These are phyloP conservation scores for Himalopsyche tibetana DNA, from an alignment of 2,888 invertebrate species.

Conservation along the genomic window DNA sequence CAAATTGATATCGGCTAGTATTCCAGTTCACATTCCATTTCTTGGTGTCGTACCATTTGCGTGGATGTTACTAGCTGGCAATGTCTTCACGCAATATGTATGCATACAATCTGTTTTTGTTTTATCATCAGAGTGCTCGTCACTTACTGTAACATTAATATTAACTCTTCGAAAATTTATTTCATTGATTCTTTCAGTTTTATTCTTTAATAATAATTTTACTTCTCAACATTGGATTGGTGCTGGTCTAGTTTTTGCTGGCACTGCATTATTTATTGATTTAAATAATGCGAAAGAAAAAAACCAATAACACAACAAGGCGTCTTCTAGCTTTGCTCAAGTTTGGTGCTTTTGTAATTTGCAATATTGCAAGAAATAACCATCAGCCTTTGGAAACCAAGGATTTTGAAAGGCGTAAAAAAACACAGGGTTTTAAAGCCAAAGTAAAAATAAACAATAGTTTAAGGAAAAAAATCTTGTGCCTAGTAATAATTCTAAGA, in stretches of 20 bases:
- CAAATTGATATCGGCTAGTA: slow-evolving; percentile 76
- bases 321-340: no score
- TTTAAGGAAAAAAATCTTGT: no score
- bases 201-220: slow-evolving; percentile 88
- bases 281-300: slow-evolving; percentile 51
- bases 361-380: no score
- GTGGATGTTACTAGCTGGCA: slow-evolving; percentile 80
- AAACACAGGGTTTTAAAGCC: no score
- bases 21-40: slow-evolving; percentile 71
- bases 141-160: slow-evolving; percentile 87
- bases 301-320: background rate
- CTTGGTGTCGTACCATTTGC: slow-evolving; percentile 77
- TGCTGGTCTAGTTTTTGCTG: slow-evolving; percentile 84
- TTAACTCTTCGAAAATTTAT: slow-evolving; percentile 89
- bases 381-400: no score
- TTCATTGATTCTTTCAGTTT: slow-evolving; percentile 86
- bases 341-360: no score
- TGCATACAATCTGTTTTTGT: slow-evolving; percentile 88
- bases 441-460: no score
- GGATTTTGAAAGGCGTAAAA: no score
- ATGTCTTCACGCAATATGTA: slow-evolving; percentile 83
- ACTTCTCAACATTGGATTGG: slow-evolving; percentile 86
- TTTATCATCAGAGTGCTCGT: slow-evolving; percentile 85
- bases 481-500: no score
- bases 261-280: slow-evolving; percentile 74